A percentile compares a stretch with the other conserved stretches of the same genome.
phyloP scores from a whole-genome alignment of 2,113 vertebrate genomes.

The Alligator sinensis region DNA sequence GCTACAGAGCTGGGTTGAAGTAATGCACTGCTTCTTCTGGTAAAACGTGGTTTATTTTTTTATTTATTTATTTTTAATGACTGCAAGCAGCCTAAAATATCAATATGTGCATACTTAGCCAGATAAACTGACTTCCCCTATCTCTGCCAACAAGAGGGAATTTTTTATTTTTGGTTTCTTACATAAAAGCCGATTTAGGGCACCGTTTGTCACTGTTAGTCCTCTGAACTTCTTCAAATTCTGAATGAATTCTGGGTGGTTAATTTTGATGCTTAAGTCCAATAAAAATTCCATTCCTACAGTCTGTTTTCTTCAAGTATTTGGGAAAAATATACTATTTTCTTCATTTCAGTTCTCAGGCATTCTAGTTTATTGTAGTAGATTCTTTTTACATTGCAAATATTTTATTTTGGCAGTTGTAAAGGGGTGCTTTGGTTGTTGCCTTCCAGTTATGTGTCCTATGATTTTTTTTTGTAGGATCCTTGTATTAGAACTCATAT shows the following conservation, averaged over 20 bases:
- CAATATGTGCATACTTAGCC: not conserved
- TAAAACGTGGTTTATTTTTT: no score
- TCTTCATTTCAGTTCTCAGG: not conserved
- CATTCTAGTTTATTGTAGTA: not conserved
- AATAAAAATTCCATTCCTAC: not conserved
- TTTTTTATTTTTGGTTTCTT: not conserved
- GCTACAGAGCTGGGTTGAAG: no score
- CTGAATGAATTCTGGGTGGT: not conserved
- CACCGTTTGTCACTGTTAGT: rapidly evolving
- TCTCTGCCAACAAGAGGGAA: not conserved
- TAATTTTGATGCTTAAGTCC: not conserved
- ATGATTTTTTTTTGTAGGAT: conserved; percentile 76
- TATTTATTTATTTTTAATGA: no score
- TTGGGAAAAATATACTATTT: not conserved
- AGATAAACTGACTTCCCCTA: not conserved
- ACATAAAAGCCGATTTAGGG: rapidly evolving
- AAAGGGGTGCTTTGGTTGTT: not conserved
- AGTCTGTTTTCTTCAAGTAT: not conserved
- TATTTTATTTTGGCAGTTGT: not conserved
- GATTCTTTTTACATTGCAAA: not conserved
- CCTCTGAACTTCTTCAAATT: not conserved
- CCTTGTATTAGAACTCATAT: conserved; percentile 87
- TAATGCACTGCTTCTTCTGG: no score
- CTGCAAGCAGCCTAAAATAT: not conserved
- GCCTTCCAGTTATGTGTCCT: not conserved